Evolutionary conservation across 2,888 invertebrate species (phyloP), one percentile per base, ranked within the genome.

Genomic region (Cistogaster globosa): DNA sequence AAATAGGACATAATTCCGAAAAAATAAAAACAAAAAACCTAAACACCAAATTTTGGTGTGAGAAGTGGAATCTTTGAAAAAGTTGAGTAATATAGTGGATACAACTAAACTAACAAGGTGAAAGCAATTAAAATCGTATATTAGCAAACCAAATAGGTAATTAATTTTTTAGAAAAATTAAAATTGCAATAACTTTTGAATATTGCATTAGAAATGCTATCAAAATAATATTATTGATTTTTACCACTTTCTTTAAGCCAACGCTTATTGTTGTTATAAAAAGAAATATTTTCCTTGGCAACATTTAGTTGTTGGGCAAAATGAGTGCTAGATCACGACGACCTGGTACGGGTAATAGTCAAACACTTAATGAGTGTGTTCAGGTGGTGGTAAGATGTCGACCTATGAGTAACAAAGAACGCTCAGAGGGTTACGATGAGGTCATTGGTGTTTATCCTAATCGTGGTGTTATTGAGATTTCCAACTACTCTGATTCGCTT

Each of bases 381-480:
- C 98, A 98, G 93, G 99, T 99, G 87, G 97, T 99, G 88, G 99
- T 99, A 77, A 94, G 99, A 91, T 98, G 99, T 93, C 95, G 99
- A 76, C 99, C 99, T 53, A 95, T 99, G 93, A 97, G 97, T 89
- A 95, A 96, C 87, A 96, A 96, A 89, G 99, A 99, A 93, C 94
- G 94, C 51, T 93, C 94, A 51, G 90, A 92, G 77, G 91, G 92
- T 9, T 90, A 91, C 2, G 87, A 88, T 82, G 90, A 91, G 86
- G 96, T 97, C 88, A 97, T 99, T 75, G 95, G 96, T 87, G 97
- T 98, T 89, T 95, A 95, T 93, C 95, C 97, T 36, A 95, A 96
- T 88, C 95, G 97, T 87, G 99, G 99, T 45, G 96, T 97, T 1
- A 96, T 99, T 84, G 98, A 98, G 92, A 96, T 99, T 75, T 95